Conservation (phyloP, 2,113 vertebrate species). For the Nibea albiflora region DNA sequence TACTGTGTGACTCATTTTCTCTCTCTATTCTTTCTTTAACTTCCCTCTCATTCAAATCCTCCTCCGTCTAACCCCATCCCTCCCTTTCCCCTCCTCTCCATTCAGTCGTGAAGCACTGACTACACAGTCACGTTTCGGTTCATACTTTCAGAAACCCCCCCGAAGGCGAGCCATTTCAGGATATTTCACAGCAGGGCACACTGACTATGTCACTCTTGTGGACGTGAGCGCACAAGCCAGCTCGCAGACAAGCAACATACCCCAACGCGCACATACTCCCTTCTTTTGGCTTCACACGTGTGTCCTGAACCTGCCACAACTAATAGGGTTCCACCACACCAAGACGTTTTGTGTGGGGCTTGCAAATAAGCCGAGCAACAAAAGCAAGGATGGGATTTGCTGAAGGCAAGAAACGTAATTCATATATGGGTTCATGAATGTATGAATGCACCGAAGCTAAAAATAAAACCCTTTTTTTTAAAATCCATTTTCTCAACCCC, state of each 20-base stretch:
- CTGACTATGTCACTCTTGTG: slow-evolving; percentile 67
- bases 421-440: slow-evolving; percentile 66
- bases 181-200: slow-evolving; percentile 73
- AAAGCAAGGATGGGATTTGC: slow-evolving; percentile 61
- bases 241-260: slow-evolving; percentile 5
- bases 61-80: not conserved
- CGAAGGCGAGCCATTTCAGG: slow-evolving; percentile 75
- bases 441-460: slow-evolving; percentile 69
- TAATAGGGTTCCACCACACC: slow-evolving; percentile 57
- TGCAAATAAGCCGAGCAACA: slow-evolving; percentile 60
- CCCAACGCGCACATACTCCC: not conserved
- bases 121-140: slow-evolving; percentile 75
- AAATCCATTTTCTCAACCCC: slow-evolving; percentile 46
- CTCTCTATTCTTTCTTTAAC: slow-evolving; percentile 41
- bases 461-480: slow-evolving; percentile 67
- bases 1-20: slow-evolving; percentile 6
- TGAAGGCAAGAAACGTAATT: slow-evolving; percentile 57
- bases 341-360: slow-evolving; percentile 52
- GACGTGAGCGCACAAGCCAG: slow-evolving; percentile 33
- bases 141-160: slow-evolving; percentile 71
- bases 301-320: slow-evolving; percentile 66
- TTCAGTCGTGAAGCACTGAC: slow-evolving; percentile 70
- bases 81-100: slow-evolving; percentile 33
- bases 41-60: slow-evolving; percentile 53
- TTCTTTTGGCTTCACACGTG: slow-evolving; percentile 32